phyloP scores from a whole-genome alignment of 2,888 invertebrate species.

The Idaea dimidiata region DNA sequence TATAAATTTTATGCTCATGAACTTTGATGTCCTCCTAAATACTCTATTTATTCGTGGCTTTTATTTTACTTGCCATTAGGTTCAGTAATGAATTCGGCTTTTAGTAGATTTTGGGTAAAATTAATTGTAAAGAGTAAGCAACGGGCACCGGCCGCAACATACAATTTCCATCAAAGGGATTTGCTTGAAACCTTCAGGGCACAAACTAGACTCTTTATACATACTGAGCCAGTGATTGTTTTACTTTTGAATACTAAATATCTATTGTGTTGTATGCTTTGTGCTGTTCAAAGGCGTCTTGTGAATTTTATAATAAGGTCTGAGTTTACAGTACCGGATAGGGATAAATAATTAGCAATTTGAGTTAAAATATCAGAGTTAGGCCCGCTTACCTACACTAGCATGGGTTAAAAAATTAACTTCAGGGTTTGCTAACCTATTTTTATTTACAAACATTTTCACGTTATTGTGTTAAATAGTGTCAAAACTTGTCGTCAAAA shows the following conservation, averaged over 20 bases:
- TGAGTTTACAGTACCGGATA: slow-evolving; percentile 8
- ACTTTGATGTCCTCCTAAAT: slow-evolving; percentile 19
- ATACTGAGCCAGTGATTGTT: slow-evolving; percentile 25
- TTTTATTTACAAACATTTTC: too few relatives aligned
- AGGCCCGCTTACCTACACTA: too few relatives aligned
- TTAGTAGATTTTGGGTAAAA: slow-evolving; percentile 53
- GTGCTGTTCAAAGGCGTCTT: slow-evolving; percentile 20
- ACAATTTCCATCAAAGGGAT: slow-evolving; percentile 69
- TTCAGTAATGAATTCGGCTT: slow-evolving; percentile 37
- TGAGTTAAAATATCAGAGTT: background rate
- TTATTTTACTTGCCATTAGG: slow-evolving; percentile 31
- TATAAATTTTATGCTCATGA: background rate
- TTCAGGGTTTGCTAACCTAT: too few relatives aligned
- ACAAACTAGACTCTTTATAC: slow-evolving; percentile 30
- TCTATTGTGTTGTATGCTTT: slow-evolving; percentile 27
- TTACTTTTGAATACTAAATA: slow-evolving; percentile 32
- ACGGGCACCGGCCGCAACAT: slow-evolving; percentile 56
- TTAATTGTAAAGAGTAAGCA: slow-evolving; percentile 53
- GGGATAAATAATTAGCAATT: background rate
- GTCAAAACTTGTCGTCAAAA: too few relatives aligned
- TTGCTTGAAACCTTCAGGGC: slow-evolving; percentile 41
- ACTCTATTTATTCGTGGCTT: slow-evolving; percentile 20
- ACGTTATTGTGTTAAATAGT: too few relatives aligned
- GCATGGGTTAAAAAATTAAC: too few relatives aligned
- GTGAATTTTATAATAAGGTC: slow-evolving; percentile 20